Evolutionary conservation across 2,113 vertebrate genomes (phyloP).

Genomic region (rabbit (Oryctolagus cuniculus)): DNA sequence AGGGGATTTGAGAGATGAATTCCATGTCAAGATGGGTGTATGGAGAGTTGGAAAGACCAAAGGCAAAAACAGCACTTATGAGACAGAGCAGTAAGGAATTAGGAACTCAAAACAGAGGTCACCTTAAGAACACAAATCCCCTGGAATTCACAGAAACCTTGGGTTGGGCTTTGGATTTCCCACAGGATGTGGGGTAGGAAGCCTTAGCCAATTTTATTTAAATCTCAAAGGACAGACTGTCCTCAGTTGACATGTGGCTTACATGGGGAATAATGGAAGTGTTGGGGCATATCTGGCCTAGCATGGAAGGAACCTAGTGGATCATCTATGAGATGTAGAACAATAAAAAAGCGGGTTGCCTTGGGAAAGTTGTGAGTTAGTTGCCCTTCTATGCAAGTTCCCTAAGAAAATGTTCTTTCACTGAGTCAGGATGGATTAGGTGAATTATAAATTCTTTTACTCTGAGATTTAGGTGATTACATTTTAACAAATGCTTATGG

Average conservation of each 20-base stretch:
- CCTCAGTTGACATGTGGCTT: slow-evolving; percentile 70
- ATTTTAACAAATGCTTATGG: slow-evolving; percentile 46
- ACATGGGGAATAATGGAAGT: slow-evolving; percentile 43
- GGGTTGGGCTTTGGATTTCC: slow-evolving; percentile 63
- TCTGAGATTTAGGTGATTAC: neutral
- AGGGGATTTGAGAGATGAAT: neutral
- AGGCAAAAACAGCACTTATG: neutral
- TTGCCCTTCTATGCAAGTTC: neutral
- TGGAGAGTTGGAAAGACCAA: neutral
- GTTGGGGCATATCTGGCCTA: slow-evolving; percentile 22
- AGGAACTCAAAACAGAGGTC: slow-evolving; percentile 39
- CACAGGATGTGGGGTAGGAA: slow-evolving; percentile 72
- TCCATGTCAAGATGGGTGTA: neutral
- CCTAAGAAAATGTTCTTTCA: slow-evolving; percentile 14
- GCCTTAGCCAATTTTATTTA: slow-evolving; percentile 71
- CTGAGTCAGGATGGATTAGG: neutral
- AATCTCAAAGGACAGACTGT: slow-evolving; percentile 68
- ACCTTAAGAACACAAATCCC: slow-evolving; percentile 71
- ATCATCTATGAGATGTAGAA: neutral
- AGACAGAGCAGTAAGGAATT: neutral
- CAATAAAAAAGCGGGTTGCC: neutral
- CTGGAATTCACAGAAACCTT: slow-evolving; percentile 68
- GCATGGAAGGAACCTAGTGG: neutral
- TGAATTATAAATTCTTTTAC: slow-evolving; percentile 12
- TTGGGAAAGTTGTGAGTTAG: neutral